Percentiles rank a stretch among this genome's conserved stretches.
Conservation (phyloP, 2,113 vertebrate species). For the Cebidichthys violaceus region DNA sequence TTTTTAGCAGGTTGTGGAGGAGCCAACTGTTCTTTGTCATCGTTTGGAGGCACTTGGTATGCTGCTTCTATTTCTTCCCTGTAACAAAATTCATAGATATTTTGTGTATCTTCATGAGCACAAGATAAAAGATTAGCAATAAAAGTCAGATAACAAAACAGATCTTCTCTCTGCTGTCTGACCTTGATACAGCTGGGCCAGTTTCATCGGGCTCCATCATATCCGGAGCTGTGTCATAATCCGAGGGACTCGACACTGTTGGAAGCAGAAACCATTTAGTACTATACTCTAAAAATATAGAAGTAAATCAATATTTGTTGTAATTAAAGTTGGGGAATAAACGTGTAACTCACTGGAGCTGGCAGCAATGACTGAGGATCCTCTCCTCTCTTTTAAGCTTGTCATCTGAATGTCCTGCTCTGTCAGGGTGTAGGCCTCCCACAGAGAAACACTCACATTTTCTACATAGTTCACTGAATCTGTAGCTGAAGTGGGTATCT, state of each 20-base stretch:
- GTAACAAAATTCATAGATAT: constrained; percentile 29
- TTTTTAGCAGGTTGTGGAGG: constrained; percentile 83
- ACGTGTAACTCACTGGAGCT: constrained; percentile 75
- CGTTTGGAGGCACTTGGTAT: constrained; percentile 84
- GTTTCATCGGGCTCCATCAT: constrained; percentile 84
- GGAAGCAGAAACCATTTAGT: constrained; percentile 5
- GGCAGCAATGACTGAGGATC: constrained; percentile 71
- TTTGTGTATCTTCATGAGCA: background rate
- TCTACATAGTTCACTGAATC: constrained; percentile 79
- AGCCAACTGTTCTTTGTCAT: constrained; percentile 84
- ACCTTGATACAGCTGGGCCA: constrained; percentile 82
- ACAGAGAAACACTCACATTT: constrained; percentile 71
- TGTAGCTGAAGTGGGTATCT: constrained; percentile 13
- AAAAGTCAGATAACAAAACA: background rate
- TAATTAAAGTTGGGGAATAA: background rate
- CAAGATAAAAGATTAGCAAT: background rate
- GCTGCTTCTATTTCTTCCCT: constrained; percentile 84
- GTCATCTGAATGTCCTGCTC: constrained; percentile 60
- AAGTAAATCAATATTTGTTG: background rate
- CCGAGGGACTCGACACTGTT: constrained; percentile 86
- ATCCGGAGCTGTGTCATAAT: constrained; percentile 91
- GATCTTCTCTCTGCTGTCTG: constrained; percentile 52
- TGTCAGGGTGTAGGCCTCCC: constrained; percentile 79
- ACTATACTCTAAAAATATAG: background rate
- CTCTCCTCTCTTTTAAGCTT: constrained; percentile 71